Conservation (phyloP, 2,797 vertebrate genomes). For the Oryzias sinensis region DNA sequence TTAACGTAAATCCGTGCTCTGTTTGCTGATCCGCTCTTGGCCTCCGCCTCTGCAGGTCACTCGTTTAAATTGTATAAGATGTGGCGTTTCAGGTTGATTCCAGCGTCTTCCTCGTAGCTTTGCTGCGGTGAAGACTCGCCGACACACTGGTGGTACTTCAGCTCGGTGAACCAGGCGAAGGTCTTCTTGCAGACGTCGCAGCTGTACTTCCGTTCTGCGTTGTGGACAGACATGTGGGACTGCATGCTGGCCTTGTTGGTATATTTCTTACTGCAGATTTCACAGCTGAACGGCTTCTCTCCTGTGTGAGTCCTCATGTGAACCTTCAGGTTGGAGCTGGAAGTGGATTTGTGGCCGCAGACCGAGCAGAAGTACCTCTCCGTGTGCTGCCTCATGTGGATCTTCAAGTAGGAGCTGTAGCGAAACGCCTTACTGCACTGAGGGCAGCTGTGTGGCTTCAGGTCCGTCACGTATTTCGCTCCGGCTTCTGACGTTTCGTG, state of each 20-base stretch:
- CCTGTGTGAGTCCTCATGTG: constrained; percentile 24
- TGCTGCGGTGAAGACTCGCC: neutral
- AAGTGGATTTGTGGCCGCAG: constrained; percentile 16
- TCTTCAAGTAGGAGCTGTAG: constrained; percentile 17
- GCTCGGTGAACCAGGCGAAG: constrained; percentile 36
- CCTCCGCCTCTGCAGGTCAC: neutral
- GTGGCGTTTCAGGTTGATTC: constrained; percentile 17
- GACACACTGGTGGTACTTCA: constrained; percentile 35
- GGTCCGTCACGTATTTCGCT: constrained; percentile 8
- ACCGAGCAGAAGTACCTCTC: constrained; percentile 18
- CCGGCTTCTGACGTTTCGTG: constrained; percentile 8
- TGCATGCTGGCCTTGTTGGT: constrained; percentile 41
- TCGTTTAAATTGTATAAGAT: constrained; percentile 9
- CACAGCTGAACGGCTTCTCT: constrained; percentile 13
- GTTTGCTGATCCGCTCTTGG: neutral
- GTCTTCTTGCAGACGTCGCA: constrained; percentile 16
- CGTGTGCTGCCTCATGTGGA: constrained; percentile 22
- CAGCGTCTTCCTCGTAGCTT: constrained; percentile 2
- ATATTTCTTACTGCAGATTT: constrained; percentile 23
- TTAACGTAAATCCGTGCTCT: neutral
- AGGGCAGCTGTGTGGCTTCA: constrained; percentile 8
- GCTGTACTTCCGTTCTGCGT: constrained; percentile 17
- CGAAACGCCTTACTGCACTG: constrained; percentile 9
- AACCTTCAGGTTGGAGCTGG: constrained; percentile 19
- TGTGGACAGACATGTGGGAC: constrained; percentile 41